A percentile compares a stretch with the other conserved stretches of the same genome.
phyloP scores from a whole-genome alignment of 2,797 vertebrate species.

The Tadarida brasiliensis region DNA sequence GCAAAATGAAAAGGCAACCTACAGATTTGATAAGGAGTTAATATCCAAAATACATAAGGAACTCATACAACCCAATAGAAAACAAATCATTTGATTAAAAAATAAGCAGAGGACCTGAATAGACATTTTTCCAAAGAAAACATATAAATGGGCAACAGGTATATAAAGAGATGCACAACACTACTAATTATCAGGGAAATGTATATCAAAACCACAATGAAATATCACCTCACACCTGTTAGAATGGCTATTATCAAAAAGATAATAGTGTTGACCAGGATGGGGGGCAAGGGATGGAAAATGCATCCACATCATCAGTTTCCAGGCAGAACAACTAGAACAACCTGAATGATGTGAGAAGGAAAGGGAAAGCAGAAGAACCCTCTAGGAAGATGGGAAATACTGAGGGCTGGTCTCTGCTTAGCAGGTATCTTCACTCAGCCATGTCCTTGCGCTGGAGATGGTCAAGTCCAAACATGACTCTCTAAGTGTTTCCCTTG shows the following conservation, averaged over 20 bases:
- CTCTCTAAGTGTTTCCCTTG: neutral
- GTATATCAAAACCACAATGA: too few species aligned
- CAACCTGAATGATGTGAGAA: neutral
- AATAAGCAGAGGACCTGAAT: neutral
- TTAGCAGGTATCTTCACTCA: neutral
- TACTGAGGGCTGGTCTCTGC: neutral
- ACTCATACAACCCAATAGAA: neutral
- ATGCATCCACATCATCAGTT: neutral
- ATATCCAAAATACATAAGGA: neutral
- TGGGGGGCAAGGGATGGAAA: neutral
- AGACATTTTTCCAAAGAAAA: too few species aligned
- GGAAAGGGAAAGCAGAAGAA: neutral
- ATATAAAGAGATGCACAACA: too few species aligned
- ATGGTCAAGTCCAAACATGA: neutral
- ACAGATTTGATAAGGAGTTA: too few species aligned
- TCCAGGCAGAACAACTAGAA: neutral
- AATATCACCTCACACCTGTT: too few species aligned
- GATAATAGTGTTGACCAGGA: neutral
- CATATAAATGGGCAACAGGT: too few species aligned
- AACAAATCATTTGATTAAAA: neutral
- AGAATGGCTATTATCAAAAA: neutral
- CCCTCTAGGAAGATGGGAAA: neutral
- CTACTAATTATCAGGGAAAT: too few species aligned
- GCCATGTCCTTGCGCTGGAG: neutral
- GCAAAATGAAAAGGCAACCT: too few species aligned